Conservation (phyloP, 30 jellyfish, hydroid and myxozoan genomes). For the Hydractinia symbiolongicarpus region DNA sequence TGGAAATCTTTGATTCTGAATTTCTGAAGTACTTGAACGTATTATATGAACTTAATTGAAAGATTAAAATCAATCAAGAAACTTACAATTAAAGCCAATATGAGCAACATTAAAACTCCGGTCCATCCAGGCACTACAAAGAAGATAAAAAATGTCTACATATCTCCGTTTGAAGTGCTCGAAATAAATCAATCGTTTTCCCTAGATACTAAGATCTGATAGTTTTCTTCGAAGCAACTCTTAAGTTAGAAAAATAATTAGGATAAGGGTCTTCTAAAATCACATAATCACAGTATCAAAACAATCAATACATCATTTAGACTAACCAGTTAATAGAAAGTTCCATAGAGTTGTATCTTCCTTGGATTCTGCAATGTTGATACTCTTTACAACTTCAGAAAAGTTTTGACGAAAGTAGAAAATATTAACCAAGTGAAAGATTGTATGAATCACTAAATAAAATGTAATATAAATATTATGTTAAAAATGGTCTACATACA, state of each 20-base stretch:
- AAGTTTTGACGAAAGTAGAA: conserved; percentile 38
- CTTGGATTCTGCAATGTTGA: conserved; percentile 16
- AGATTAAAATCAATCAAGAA: too few relatives aligned
- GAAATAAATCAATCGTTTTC: too few relatives aligned
- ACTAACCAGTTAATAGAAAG: conserved; percentile 10
- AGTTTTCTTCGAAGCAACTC: too few relatives aligned
- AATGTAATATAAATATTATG: neutral
- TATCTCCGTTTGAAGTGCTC: too few relatives aligned
- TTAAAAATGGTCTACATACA: too few relatives aligned
- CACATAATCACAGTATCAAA: too few relatives aligned
- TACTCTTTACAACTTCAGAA: conserved; percentile 33
- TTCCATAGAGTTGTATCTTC: conserved; percentile 35
- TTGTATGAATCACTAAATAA: conserved; percentile 54
- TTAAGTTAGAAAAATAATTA: too few relatives aligned
- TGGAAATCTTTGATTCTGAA: too few relatives aligned
- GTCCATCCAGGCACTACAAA: conserved; percentile 74
- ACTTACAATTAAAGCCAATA: conserved; percentile 60
- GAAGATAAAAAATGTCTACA: neutral
- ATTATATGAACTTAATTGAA: too few relatives aligned
- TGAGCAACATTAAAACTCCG: conserved; percentile 54
- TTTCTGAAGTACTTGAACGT: too few relatives aligned
- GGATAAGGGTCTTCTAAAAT: too few relatives aligned
- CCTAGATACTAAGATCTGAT: too few relatives aligned
- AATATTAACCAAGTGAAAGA: conserved; percentile 61
- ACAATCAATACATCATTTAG: neutral